Base-by-base conservation (phyloP, 1,140 invertebrate genomes). In the Ridgeia piscesae region DNA sequence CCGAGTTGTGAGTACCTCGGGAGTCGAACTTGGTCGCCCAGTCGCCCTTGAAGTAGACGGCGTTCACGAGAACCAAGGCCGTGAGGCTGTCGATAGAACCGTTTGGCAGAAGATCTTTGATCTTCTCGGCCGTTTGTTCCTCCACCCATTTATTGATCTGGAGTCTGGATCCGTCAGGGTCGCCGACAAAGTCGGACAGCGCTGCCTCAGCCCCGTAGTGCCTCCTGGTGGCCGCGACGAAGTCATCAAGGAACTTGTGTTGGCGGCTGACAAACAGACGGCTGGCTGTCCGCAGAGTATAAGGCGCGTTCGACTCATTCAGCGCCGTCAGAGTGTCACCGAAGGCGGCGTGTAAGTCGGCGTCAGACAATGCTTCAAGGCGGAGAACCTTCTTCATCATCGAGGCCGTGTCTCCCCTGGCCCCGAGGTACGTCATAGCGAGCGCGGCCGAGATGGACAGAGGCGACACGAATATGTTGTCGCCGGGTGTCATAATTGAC, bases 401-500 rank as follows among this genome's bases (percentile, higher is more conserved):
- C 35, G 95, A 93, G 93, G 98, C 97, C 0, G 98, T 98, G 27
- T 97, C 95, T 8, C 97, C 97, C 0, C 96, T 96, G 0, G 98
- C 95, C 0, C 98, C 97, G 93, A 98, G 98, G 94, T 98, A 98
- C 0, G 97, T 97, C n/a, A 98, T 96, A 31, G 97, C 95, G 17
- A 99, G 94, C 0, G 98, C 97, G 93, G 98, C 97, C 94, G 98
- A 97, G n/a, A 98, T 97, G 93, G 98, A 98, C 95, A 98, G 97
- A 0, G 91, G 91, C 34, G 91, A 92, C 4, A 92, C 6, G 91
- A 92, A 92, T 8, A 92, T 33, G 88, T 92, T 92, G n/a, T 92
- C 91, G 27, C 88, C 34, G 2, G 58, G 58, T 77, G 58, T 14
- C 27, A 77, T 77, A 9, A 21, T 31, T 21, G 58, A 77, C 58